These are phyloP conservation scores for Festucalex cinctus DNA, from an alignment of 2,113 vertebrate species.

Conservation along the genomic window DNA sequence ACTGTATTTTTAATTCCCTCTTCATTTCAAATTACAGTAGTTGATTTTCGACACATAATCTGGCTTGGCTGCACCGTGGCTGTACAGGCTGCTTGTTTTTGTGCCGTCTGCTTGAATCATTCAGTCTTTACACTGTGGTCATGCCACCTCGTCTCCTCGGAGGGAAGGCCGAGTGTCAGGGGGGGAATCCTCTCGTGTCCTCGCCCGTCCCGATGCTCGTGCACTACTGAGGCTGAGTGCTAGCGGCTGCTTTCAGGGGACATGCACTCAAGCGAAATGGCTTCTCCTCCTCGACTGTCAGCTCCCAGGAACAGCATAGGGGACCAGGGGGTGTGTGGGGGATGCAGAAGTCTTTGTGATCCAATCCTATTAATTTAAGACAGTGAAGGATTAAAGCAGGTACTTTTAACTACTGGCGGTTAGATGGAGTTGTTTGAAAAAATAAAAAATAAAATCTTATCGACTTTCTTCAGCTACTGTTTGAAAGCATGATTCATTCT, in stretches of 20 bases:
- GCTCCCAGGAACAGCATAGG: constrained; percentile 5
- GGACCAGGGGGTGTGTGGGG: neutral
- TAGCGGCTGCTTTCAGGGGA: constrained; percentile 34
- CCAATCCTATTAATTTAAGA: constrained; percentile 6
- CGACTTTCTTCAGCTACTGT: neutral
- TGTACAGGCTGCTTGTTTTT: constrained; percentile 17
- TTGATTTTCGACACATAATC: neutral
- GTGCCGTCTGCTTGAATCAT: constrained; percentile 34
- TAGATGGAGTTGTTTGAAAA: neutral
- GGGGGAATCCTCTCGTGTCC: constrained; percentile 44
- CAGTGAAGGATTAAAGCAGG: neutral
- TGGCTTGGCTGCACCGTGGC: neutral
- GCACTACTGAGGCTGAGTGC: constrained; percentile 25
- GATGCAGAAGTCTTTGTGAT: constrained; percentile 1
- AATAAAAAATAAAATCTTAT: too few relatives aligned
- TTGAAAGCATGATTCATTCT: neutral
- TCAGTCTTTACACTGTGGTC: constrained; percentile 39
- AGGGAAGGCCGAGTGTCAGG: constrained; percentile 22
- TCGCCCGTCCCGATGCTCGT: constrained; percentile 15
- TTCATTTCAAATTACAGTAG: too few relatives aligned
- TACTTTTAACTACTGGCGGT: constrained; percentile 5
- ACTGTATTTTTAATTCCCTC: too few relatives aligned
- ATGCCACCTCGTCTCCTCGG: constrained; percentile 33
- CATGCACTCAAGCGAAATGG: constrained; percentile 24
- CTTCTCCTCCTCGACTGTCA: constrained; percentile 17